These are phyloP conservation scores for Lasioglossum figueresi DNA, from an alignment of 2,888 invertebrate genomes.

Conservation along the genomic window DNA sequence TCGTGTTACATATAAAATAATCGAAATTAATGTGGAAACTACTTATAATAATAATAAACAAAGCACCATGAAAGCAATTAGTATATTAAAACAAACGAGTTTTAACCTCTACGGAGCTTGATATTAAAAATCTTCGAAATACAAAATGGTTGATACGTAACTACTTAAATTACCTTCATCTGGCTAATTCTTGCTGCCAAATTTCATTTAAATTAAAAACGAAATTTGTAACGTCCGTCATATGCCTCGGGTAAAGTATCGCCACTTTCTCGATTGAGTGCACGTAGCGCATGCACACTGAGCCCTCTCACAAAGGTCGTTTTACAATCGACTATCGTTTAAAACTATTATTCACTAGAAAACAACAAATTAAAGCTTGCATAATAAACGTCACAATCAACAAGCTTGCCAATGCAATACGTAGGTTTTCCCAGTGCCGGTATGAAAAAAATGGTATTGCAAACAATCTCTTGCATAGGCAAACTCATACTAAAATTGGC, in stretches of 20 bases:
- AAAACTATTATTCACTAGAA: conserved; percentile 31
- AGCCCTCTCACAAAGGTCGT: conserved; percentile 40
- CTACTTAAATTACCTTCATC: conserved; percentile 70
- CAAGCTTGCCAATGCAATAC: background rate
- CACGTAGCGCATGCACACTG: conserved; percentile 65
- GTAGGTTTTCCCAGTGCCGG: background rate
- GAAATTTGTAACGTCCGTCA: conserved; percentile 63
- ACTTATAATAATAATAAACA: conserved; percentile 72
- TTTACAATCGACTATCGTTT: conserved; percentile 54
- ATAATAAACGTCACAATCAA: conserved; percentile 15
- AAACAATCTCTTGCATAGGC: conserved; percentile 38
- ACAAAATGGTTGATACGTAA: conserved; percentile 10
- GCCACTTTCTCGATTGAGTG: conserved; percentile 51
- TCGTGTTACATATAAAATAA: background rate
- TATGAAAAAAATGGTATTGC: conserved; percentile 33
- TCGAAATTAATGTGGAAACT: conserved; percentile 22
- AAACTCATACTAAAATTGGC: conserved; percentile 51
- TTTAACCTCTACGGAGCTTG: conserved; percentile 50
- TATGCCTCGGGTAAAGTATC: conserved; percentile 65
- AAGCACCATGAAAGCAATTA: conserved; percentile 64
- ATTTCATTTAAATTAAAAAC: conserved; percentile 47
- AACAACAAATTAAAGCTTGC: background rate
- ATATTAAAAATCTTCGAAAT: background rate
- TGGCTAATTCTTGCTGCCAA: conserved; percentile 62
- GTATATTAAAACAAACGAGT: conserved; percentile 56